Evolutionary conservation across 1,140 invertebrate genomes (phyloP).

Genomic region (Drosophila kurseongensis): DNA sequence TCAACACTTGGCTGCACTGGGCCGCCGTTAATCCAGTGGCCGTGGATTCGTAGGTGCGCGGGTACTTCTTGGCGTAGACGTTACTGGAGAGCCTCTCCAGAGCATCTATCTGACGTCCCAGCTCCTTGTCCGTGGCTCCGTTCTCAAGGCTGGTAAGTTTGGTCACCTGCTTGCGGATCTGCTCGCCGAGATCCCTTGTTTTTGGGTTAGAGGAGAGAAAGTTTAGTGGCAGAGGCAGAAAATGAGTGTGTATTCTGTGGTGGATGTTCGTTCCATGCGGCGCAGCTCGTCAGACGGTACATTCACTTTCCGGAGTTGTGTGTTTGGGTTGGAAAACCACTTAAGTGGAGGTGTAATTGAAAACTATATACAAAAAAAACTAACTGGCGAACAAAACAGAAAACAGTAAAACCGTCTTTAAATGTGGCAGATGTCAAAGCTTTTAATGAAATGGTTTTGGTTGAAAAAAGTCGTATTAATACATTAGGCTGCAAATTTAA

Average conservation of each 20-base stretch:
- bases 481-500: too few relatives aligned
- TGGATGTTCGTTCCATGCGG: slow-evolving; percentile 52
- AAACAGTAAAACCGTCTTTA: neutral
- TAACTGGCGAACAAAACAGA: too few relatives aligned
- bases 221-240: slow-evolving; percentile 23
- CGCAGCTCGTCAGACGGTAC: slow-evolving; percentile 4
- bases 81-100: slow-evolving; percentile 90
- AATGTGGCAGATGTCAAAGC: too few relatives aligned
- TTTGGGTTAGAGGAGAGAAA: slow-evolving; percentile 54
- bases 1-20: slow-evolving; percentile 89
- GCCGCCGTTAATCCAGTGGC: slow-evolving; percentile 89
- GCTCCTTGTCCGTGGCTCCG: slow-evolving; percentile 86
- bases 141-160: slow-evolving; percentile 86
- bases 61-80: slow-evolving; percentile 88
- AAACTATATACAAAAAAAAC: neutral
- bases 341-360: neutral
- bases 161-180: slow-evolving; percentile 89
- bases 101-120: slow-evolving; percentile 88
- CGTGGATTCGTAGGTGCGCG: slow-evolving; percentile 86
- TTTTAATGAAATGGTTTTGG: too few relatives aligned
- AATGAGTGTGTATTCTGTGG: slow-evolving; percentile 18
- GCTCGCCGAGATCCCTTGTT: slow-evolving; percentile 91
- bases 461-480: too few relatives aligned
- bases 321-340: neutral
- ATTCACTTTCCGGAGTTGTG: neutral